phyloP scores from a whole-genome alignment of 2,113 vertebrate genomes.

The Phylloscopus whistleri region DNA sequence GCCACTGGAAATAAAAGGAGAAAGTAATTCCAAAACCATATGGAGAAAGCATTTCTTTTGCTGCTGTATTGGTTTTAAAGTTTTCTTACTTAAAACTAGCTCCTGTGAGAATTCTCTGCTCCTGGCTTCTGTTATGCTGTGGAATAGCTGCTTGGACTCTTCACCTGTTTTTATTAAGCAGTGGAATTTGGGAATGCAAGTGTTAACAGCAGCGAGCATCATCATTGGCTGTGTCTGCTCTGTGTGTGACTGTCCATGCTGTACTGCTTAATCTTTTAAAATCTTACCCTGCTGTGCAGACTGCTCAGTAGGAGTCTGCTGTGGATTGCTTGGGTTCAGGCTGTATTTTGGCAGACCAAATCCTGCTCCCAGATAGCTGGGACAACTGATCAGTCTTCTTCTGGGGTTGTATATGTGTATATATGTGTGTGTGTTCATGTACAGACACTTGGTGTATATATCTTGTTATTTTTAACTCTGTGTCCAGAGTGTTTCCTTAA shows the following conservation, averaged over 20 bases:
- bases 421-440: neutral
- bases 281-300: neutral
- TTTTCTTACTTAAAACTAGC: neutral
- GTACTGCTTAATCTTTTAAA: neutral
- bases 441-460: neutral
- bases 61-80: neutral
- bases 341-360: neutral
- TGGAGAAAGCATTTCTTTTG: neutral
- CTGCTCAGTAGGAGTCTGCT: neutral
- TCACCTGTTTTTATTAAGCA: neutral
- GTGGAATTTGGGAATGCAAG: neutral
- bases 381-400: neutral
- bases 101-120: neutral
- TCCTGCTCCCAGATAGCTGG: neutral
- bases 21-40: neutral
- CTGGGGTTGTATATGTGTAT: fast-evolving
- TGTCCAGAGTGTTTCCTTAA: neutral
- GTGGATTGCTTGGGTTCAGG: neutral
- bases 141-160: neutral
- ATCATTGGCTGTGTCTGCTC: neutral
- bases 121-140: neutral
- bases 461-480: neutral
- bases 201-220: neutral
- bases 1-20: neutral
- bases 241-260: neutral